These are phyloP conservation scores for Gambusia yucatana DNA, from an alignment of 2,797 vertebrate genomes.

Conservation along the genomic window DNA sequence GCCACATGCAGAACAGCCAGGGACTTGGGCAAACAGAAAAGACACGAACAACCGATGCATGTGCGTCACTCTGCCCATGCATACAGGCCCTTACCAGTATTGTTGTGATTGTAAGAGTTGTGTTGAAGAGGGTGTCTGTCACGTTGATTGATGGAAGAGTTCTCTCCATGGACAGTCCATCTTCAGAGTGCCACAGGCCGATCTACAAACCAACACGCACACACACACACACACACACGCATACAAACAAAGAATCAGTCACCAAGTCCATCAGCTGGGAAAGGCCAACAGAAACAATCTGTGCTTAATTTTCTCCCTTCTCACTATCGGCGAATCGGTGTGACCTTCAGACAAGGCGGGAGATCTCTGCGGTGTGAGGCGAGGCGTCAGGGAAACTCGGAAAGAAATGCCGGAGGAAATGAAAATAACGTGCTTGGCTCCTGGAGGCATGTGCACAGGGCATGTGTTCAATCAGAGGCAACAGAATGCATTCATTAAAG, in stretches of 20 bases:
- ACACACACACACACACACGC: conserved; percentile 32
- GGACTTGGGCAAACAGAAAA: conserved; percentile 36
- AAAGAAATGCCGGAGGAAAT: conserved; percentile 22
- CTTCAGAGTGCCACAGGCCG: conserved; percentile 95
- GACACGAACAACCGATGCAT: conserved; percentile 10
- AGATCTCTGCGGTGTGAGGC: conserved; percentile 12
- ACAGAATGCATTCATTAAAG: conserved; percentile 79
- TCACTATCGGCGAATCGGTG: conserved; percentile 28
- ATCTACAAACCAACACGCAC: conserved; percentile 83
- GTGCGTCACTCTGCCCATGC: conserved; percentile 4
- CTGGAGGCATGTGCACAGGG: conserved; percentile 56
- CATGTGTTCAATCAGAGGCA: conserved; percentile 74
- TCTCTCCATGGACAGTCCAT: conserved; percentile 95
- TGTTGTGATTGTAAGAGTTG: conserved; percentile 94
- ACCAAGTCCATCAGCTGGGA: conserved; percentile 47
- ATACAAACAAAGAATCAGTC: conserved; percentile 39
- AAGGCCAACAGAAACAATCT: conserved; percentile 53
- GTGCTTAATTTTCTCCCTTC: conserved; percentile 36
- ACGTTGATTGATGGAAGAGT: conserved; percentile 92
- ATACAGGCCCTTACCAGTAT: conserved; percentile 89
- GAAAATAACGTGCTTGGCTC: conserved; percentile 51
- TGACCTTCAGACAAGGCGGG: conserved; percentile 48
- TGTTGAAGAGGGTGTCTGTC: conserved; percentile 97
- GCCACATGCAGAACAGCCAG: conserved; percentile 47
- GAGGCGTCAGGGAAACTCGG: conserved; percentile 20